Evolutionary conservation across 2,888 invertebrate species (phyloP).

Genomic region (Melinaea menophilus): DNA sequence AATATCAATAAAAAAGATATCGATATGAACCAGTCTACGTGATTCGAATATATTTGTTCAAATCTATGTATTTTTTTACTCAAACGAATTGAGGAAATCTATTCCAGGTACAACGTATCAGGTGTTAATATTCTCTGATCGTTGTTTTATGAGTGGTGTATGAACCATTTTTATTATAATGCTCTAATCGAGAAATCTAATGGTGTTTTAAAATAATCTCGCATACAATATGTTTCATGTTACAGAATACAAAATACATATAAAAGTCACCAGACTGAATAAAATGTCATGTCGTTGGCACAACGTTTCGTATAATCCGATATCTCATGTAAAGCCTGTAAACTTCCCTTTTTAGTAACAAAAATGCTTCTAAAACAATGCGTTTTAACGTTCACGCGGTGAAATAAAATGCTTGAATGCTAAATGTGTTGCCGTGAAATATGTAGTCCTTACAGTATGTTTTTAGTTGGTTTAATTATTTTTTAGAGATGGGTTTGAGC

Average conservation of each 20-base stretch:
- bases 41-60: constrained; percentile 2
- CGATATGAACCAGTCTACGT: constrained; percentile 1
- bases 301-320: constrained; percentile 4
- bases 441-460: background rate
- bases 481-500: background rate
- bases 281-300: background rate
- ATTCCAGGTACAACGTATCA: too few relatives aligned
- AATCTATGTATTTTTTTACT: background rate
- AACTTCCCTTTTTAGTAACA: background rate
- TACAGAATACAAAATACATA: too few relatives aligned
- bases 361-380: background rate
- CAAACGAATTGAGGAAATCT: background rate
- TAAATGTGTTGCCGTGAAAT: background rate
- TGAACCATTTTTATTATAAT: background rate
- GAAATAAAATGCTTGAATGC: background rate
- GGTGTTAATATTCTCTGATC: background rate
- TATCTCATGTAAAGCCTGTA: background rate
- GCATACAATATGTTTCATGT: too few relatives aligned
- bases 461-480: constrained; percentile 1
- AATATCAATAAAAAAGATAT: constrained; percentile 1
- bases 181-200: too few relatives aligned
- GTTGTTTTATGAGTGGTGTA: background rate
- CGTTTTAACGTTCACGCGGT: background rate
- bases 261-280: too few relatives aligned
- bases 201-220: too few relatives aligned